Evolutionary conservation across 1,140 invertebrate species (phyloP), one percentile per base, ranked within the genome.

Genomic region (Bombus pyrosoma): DNA sequence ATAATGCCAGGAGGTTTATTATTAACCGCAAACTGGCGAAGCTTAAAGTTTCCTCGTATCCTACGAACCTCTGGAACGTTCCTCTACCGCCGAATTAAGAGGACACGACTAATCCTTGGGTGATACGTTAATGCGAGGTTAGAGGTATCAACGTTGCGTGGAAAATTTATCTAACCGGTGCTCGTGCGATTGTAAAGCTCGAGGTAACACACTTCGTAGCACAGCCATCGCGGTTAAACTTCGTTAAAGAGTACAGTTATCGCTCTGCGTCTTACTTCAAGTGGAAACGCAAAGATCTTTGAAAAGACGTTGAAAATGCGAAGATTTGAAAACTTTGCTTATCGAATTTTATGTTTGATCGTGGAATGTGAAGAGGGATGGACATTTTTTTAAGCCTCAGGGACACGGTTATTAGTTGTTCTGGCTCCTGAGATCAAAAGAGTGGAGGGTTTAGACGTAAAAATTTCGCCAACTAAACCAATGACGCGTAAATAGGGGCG

Each of bases 1-100:
- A 78, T 85, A 69, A 69, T 66, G 86, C 90, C 90, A 91, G 53
- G 25, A 79, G 89, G 83, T 91, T 91, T 91, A 91, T 91, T 91
- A 89, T 91, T 91, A 86, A 89, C 88, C 80, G 86, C 84, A 88
- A 85, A 90, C 86, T 69, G 78, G 77, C 82, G 80, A 76, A 73
- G 77, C 66, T 85, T 85, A 85, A 47, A 80, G 53, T 57, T 59
- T 32, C 53, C 66, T 53, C 66, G 32, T 28, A 32, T 10, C 25
- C 43, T 28, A 6, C 47, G 28, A 15, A 12, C 43, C 10, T 10
- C 22, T 6, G 73, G 2, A 4, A 18, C 43, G 15, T 18, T 34
- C 4, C 25, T 62, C 10, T 59, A 4, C 37, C 37, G 37, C 34
- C 83, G 83, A 79, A 85, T 85, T 85, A 85, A 85, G 76, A 80